These are phyloP conservation scores for Zaprionus gabonicus DNA, from an alignment of 1,140 invertebrate genomes.

Conservation along the genomic window DNA sequence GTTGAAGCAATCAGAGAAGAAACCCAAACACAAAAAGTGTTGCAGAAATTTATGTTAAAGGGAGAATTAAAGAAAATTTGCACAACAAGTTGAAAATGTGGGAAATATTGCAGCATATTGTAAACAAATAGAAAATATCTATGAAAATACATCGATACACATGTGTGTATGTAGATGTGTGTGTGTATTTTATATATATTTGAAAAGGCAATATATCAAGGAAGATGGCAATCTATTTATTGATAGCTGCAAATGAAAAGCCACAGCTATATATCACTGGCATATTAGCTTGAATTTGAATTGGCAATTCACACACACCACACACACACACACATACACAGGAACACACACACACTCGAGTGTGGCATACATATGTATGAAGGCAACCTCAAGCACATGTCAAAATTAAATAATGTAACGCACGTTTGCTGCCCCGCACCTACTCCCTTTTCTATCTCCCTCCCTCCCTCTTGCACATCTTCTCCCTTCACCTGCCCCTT, in stretches of 20 bases:
- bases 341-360: slow-evolving; percentile 31
- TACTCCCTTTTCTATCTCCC: too few species aligned
- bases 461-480: neutral
- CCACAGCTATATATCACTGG: slow-evolving; percentile 67
- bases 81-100: slow-evolving; percentile 12
- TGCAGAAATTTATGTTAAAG: neutral
- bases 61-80: neutral
- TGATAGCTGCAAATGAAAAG: slow-evolving; percentile 62
- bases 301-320: slow-evolving; percentile 64
- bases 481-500: slow-evolving; percentile 9
- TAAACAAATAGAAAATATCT: slow-evolving; percentile 14
- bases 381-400: slow-evolving; percentile 78
- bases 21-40: slow-evolving; percentile 23
- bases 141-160: too few species aligned
- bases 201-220: slow-evolving; percentile 69
- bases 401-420: slow-evolving; percentile 82
- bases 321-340: slow-evolving; percentile 14
- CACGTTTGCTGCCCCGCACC: slow-evolving; percentile 58
- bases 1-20: slow-evolving; percentile 70
- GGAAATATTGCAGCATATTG: slow-evolving; percentile 1
- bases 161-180: too few species aligned
- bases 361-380: slow-evolving; percentile 24
- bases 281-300: slow-evolving; percentile 78
- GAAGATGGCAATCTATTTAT: slow-evolving; percentile 62
- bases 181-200: neutral